Conservation (phyloP, 2,888 invertebrate genomes). For the Drymonia ruficornis region DNA sequence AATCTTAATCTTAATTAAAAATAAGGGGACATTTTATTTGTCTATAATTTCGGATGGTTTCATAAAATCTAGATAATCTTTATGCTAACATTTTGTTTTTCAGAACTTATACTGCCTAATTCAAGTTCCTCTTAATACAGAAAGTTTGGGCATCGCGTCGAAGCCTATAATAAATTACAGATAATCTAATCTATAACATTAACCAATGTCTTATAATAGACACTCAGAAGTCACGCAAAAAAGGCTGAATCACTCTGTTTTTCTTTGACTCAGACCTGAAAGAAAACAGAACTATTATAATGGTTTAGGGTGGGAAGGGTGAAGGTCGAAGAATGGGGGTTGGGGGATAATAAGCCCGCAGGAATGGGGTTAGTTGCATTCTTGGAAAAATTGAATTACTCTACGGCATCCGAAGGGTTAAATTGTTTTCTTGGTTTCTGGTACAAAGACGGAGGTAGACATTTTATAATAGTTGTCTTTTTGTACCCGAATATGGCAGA, state of each 20-base stretch:
- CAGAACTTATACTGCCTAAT: too few relatives aligned
- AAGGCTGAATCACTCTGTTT: conserved; percentile 1
- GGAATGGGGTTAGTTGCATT: conserved; percentile 38
- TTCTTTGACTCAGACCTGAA: neutral
- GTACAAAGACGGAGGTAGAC: neutral
- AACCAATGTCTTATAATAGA: neutral
- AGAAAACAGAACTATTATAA: conserved; percentile 1
- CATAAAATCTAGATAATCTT: too few relatives aligned
- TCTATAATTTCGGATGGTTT: too few relatives aligned
- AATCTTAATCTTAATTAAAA: too few relatives aligned
- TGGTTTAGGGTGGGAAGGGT: neutral
- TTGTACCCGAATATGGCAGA: too few relatives aligned
- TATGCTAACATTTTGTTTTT: too few relatives aligned
- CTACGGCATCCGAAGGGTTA: conserved; percentile 32
- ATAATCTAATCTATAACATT: conserved; percentile 1
- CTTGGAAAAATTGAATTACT: conserved; percentile 35
- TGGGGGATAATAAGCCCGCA: conserved; percentile 21
- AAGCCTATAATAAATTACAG: neutral
- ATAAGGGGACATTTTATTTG: too few relatives aligned
- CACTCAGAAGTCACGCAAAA: neutral
- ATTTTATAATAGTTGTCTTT: too few relatives aligned
- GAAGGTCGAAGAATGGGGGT: conserved; percentile 27
- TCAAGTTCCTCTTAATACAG: too few relatives aligned
- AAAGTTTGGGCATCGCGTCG: too few relatives aligned
- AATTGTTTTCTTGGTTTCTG: neutral